Evolutionary conservation across 2,797 vertebrate genomes (phyloP), one percentile per base, ranked within the genome.

Genomic region (Anas georgica): DNA sequence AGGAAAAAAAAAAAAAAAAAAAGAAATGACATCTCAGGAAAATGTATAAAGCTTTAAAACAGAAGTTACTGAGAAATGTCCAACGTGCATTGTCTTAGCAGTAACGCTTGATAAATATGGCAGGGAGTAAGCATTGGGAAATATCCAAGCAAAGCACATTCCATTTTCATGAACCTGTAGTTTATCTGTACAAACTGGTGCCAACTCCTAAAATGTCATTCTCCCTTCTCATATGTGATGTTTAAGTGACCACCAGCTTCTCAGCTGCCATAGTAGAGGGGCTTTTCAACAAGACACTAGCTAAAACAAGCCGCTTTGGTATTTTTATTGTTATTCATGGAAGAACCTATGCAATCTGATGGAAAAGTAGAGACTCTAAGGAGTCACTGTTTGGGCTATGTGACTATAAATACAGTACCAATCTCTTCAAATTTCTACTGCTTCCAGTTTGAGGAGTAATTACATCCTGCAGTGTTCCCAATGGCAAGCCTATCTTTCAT

Each of bases 371-470:
- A 5, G 26, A 6, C 20, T 6, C 20, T 6, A 13, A 70, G 39
- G 62, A 84, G 52, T 69, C 7, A 14, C 45, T 76, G 50, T 68
- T 70, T 10, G 59, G 46, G 52, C 13, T 59, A 3, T 10, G 9
- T 15, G 45, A 6, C 9, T 28, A 3, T 14, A 62, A 4, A 1
- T 14, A 21, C 28, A 7, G 4, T 17, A 37, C 13, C 5, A 29
- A 15, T 29, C 12, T 64, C 9, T 54, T 70, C 25, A n/a, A 14
- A 14, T 20, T 35, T 50, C 18, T 59, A 45, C 58, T 29, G 17
- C n/a, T n/a, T 22, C 23, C 22, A 59, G 5, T 35, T 63, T 54
- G 37, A 75, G 10, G 17, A 58, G 22, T 39, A 35, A 10, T 28
- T 37, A 4, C 28, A 13, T 35, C 33, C 22, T 12, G 4, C 4